Conservation (phyloP, 2,113 vertebrate genomes). For the Oreotragus oreotragus region DNA sequence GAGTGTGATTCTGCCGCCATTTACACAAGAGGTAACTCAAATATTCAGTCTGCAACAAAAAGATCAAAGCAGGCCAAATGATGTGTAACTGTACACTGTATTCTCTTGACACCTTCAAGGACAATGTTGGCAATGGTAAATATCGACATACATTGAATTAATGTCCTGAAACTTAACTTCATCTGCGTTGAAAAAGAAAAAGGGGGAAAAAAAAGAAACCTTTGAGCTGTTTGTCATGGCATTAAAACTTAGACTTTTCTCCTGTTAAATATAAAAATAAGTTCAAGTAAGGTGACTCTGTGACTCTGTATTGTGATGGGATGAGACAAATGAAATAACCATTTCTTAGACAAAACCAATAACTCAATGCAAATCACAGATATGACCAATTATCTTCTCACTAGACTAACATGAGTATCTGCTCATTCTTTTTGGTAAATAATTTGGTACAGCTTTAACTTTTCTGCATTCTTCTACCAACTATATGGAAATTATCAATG, state of each 20-base stretch:
- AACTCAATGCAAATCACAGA: not conserved
- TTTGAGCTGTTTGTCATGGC: not conserved
- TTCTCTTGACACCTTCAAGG: not conserved
- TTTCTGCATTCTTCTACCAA: not conserved
- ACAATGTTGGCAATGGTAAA: not conserved
- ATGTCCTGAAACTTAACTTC: not conserved
- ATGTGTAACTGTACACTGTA: not conserved
- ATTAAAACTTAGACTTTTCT: not conserved
- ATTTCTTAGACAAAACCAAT: not conserved
- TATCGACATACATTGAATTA: not conserved
- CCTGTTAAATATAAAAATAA: not conserved
- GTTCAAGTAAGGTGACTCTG: not conserved
- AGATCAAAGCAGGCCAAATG: not conserved
- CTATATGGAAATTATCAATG: not conserved
- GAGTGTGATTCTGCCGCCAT: not conserved
- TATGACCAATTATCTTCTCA: not conserved
- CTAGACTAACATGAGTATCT: not conserved
- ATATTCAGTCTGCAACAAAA: not conserved
- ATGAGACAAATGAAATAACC: not conserved
- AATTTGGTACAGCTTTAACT: not conserved
- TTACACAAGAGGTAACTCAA: not conserved
- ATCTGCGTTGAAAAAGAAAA: not conserved
- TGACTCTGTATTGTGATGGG: not conserved
- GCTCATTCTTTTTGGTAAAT: not conserved
- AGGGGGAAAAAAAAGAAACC: rapidly evolving